Conservation (phyloP, 2,113 vertebrate species). For the Riparia riparia region DNA sequence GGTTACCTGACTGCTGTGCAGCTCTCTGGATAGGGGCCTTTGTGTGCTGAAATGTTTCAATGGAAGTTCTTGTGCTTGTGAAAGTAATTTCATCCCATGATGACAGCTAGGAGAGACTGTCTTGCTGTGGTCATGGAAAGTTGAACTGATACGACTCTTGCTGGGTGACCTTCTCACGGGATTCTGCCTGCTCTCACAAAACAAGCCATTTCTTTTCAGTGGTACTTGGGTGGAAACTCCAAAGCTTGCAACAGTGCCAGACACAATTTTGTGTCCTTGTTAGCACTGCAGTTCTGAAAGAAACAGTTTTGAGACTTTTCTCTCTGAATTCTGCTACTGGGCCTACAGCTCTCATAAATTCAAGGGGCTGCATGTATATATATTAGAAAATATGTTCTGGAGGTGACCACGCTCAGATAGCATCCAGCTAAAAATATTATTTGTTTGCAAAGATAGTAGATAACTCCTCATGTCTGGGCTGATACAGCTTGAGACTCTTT, state of each 20-base stretch:
- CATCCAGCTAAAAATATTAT: background rate
- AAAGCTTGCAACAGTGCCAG: background rate
- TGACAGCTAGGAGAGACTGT: conserved; percentile 27
- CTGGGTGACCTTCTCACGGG: conserved; percentile 7
- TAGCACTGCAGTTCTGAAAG: background rate
- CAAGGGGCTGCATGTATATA: background rate
- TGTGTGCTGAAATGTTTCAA: background rate
- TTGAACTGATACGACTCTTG: background rate
- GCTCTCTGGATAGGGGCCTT: background rate
- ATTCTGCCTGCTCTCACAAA: background rate
- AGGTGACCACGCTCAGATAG: background rate
- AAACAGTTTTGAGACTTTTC: background rate
- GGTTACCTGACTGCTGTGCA: background rate
- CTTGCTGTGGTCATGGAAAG: conserved; percentile 24
- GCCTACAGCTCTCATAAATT: background rate
- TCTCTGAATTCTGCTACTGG: background rate
- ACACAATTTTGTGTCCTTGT: background rate
- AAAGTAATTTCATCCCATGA: conserved; percentile 41
- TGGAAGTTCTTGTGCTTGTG: background rate
- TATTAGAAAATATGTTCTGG: background rate
- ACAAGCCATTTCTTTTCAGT: background rate
- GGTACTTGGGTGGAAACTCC: background rate
- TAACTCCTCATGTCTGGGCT: background rate
- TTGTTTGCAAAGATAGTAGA: background rate
- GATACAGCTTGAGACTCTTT: background rate